Conservation (phyloP, 2,113 vertebrate genomes). For the Seriola dumerili region DNA sequence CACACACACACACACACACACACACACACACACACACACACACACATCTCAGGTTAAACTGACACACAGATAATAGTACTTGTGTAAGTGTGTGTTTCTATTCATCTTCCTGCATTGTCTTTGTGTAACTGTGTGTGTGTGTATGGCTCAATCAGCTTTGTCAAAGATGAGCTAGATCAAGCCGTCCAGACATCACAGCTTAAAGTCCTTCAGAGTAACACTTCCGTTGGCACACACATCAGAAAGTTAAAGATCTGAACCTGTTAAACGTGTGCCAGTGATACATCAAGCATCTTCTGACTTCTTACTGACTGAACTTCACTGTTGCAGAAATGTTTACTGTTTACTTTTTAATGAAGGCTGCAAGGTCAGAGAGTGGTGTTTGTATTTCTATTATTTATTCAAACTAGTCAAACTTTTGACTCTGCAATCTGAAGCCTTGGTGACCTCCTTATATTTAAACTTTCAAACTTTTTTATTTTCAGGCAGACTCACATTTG, state of each 20-base stretch:
- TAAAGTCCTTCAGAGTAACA: background rate
- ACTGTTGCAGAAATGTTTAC: constrained; percentile 38
- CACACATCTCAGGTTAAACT: no score
- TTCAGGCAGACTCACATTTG: background rate
- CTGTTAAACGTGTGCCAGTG: constrained; percentile 17
- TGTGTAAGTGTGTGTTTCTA: no score
- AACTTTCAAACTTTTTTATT: constrained; percentile 1
- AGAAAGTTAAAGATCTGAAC: constrained; percentile 33
- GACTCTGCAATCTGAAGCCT: constrained; percentile 18
- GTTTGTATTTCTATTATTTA: constrained; percentile 30
- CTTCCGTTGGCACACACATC: background rate
- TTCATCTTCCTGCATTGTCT: no score
- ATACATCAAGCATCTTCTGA: constrained; percentile 7
- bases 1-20: constrained; percentile 3
- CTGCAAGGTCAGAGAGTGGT: constrained; percentile 28
- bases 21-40: background rate
- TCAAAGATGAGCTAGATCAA: background rate
- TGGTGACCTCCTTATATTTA: background rate
- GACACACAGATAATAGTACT: no score
- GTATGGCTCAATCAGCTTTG: background rate
- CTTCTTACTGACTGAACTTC: constrained; percentile 31
- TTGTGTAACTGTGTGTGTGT: no score
- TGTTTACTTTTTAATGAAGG: constrained; percentile 62
- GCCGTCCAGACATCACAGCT: background rate
- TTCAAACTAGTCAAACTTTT: constrained; percentile 36